These are phyloP conservation scores for Drosophila miranda DNA, from an alignment of 1,140 invertebrate genomes.

Conservation along the genomic window DNA sequence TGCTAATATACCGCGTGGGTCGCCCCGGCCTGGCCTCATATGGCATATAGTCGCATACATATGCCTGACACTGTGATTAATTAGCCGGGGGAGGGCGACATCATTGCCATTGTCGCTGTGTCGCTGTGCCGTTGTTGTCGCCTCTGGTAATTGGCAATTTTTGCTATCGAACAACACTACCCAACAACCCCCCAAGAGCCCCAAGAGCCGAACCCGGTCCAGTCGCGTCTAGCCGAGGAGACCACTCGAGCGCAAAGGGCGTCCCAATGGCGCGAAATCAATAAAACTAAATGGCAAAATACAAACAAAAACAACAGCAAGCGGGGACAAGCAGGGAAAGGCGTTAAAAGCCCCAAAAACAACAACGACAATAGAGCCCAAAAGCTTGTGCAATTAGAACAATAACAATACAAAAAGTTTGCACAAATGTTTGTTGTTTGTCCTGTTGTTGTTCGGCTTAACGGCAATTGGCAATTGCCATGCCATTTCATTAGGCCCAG, in stretches of 20 bases:
- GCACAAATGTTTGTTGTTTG: slow-evolving; percentile 49
- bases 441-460: slow-evolving; percentile 25
- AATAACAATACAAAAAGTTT: slow-evolving; percentile 64
- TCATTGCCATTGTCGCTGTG: slow-evolving; percentile 29
- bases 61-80: slow-evolving; percentile 76
- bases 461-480: slow-evolving; percentile 61
- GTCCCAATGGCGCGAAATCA: slow-evolving; percentile 71
- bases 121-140: slow-evolving; percentile 19
- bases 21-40: slow-evolving; percentile 52
- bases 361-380: slow-evolving; percentile 7
- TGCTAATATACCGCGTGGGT: slow-evolving; percentile 72
- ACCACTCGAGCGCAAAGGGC: slow-evolving; percentile 59
- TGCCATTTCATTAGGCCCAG: slow-evolving; percentile 45
- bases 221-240: slow-evolving; percentile 30
- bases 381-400: slow-evolving; percentile 49
- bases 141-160: slow-evolving; percentile 40
- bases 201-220: slow-evolving; percentile 1
- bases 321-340: background rate
- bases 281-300: slow-evolving; percentile 67
- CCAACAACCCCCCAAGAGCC: background rate
- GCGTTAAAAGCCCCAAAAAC: slow-evolving; percentile 35
- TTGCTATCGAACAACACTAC: slow-evolving; percentile 16
- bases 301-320: slow-evolving; percentile 35
- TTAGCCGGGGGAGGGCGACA: slow-evolving; percentile 50
- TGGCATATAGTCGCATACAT: slow-evolving; percentile 32